Evolutionary conservation across 1,140 invertebrate species (phyloP), one percentile per base, ranked within the genome.

Genomic region (Harpegnathos saltator): DNA sequence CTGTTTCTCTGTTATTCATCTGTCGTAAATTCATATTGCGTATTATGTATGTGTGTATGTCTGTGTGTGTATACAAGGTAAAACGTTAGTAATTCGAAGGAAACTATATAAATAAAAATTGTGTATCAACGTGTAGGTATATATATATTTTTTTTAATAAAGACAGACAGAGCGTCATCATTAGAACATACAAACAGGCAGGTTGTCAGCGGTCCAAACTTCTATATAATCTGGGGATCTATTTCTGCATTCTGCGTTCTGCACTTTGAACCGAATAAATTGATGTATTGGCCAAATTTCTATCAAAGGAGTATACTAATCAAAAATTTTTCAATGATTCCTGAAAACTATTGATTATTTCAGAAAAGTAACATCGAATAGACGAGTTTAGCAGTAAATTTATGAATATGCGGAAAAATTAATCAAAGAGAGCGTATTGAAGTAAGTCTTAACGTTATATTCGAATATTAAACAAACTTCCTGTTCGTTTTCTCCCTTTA

Each of bases 91-190:
- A 85, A 12, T 90, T 85, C 61, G 85, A 87, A 90, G 83, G 91
- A 92, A 92, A 89, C 87, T 73, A 91, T 89, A 89, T 88, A 89
- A 91, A 90, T 91, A 90, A 92, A 89, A 66, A 88, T 90, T 87
- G 77, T 90, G 58, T 80, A 90, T 91, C 88, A 91, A 90, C 90
- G 87, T 92, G 82, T 91, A 91, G 86, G 87, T 91, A 92, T 91
- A 92, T 88, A 69, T 56, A 7, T 19, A 3, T 19, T 56, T 56
- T 56, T 19, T 92, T 90, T 91, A 90, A 92, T 90, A 89, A 92
- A 92, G 85, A 88, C 83, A 88, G 83, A 89, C 33, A 91, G 84
- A 86, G 91, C 81, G 89, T 84, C 84, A 65, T 91, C 81, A 44
- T 82, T 86, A 85, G 86, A 90, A 86, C 81, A 88, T 90, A 89